phyloP scores from a whole-genome alignment of 2,113 vertebrate genomes.

The Atherinomorus stipes region DNA sequence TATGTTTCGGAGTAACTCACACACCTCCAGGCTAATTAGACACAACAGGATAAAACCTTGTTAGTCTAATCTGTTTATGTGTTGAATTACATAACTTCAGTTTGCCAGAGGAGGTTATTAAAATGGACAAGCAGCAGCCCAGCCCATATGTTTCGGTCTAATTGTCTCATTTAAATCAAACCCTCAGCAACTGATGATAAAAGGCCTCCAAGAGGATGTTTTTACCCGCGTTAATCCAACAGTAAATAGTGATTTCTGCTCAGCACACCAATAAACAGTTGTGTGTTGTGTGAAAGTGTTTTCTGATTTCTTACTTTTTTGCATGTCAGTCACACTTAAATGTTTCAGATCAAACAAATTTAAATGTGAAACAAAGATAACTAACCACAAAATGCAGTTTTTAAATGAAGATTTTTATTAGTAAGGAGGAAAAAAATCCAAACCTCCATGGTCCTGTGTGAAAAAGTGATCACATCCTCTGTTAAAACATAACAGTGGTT shows the following conservation, averaged over 20 bases:
- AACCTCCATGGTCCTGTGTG: too few relatives aligned
- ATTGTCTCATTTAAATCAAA: not conserved
- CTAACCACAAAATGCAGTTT: too few relatives aligned
- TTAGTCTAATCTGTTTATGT: not conserved
- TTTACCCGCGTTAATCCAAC: not conserved
- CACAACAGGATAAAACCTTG: not conserved
- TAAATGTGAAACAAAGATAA: too few relatives aligned
- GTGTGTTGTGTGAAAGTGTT: too few relatives aligned
- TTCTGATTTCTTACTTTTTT: too few relatives aligned
- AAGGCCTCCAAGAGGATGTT: not conserved
- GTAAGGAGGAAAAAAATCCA: too few relatives aligned
- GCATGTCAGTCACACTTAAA: too few relatives aligned
- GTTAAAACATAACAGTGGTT: too few relatives aligned
- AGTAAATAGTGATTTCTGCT: not conserved
- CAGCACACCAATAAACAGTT: not conserved
- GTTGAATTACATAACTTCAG: not conserved
- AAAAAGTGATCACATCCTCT: too few relatives aligned
- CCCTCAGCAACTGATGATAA: not conserved
- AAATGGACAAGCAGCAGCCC: constrained; percentile 3
- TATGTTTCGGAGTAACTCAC: not conserved
- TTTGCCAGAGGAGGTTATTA: constrained; percentile 1
- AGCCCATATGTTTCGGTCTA: not conserved
- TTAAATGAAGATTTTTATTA: too few relatives aligned
- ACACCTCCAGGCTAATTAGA: constrained; percentile 1
- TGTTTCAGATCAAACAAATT: too few relatives aligned